phyloP scores from a whole-genome alignment of 2,113 vertebrate genomes.

The Lathamus discolor region DNA sequence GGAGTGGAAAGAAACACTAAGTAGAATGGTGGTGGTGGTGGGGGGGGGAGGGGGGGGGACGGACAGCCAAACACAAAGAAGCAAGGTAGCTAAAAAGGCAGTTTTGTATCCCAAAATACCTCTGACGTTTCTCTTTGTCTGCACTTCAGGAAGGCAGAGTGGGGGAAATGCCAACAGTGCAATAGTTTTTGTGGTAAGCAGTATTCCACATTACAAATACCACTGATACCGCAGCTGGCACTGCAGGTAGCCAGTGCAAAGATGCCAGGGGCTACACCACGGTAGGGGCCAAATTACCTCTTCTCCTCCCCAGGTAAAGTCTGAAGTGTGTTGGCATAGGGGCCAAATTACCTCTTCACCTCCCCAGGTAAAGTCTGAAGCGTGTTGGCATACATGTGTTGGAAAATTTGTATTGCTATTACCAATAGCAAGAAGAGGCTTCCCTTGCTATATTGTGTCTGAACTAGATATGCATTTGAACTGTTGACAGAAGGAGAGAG shows the following conservation, averaged over 20 bases:
- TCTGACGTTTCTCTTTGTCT: constrained; percentile 6
- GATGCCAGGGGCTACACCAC: neutral
- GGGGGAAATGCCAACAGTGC: neutral
- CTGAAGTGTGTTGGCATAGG: constrained; percentile 19
- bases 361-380: neutral
- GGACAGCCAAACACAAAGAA: neutral
- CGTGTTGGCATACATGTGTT: neutral
- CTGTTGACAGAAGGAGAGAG: neutral
- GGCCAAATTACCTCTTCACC: neutral
- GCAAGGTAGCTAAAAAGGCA: neutral
- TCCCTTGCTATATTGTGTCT: neutral
- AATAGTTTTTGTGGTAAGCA: neutral
- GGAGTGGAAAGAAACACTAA: neutral
- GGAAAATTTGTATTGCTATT: constrained; percentile 39
- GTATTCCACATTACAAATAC: constrained; percentile 8
- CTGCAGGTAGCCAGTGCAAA: neutral
- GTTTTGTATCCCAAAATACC: neutral
- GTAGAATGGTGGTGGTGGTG: no score
- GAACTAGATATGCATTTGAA: neutral
- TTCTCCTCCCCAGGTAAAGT: neutral
- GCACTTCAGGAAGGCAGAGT: neutral
- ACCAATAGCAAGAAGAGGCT: neutral
- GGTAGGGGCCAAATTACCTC: neutral
- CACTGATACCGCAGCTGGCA: neutral
- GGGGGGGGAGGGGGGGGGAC: no score